These are phyloP conservation scores for Silurus glanis DNA, from an alignment of 2,113 vertebrate genomes.

Conservation along the genomic window DNA sequence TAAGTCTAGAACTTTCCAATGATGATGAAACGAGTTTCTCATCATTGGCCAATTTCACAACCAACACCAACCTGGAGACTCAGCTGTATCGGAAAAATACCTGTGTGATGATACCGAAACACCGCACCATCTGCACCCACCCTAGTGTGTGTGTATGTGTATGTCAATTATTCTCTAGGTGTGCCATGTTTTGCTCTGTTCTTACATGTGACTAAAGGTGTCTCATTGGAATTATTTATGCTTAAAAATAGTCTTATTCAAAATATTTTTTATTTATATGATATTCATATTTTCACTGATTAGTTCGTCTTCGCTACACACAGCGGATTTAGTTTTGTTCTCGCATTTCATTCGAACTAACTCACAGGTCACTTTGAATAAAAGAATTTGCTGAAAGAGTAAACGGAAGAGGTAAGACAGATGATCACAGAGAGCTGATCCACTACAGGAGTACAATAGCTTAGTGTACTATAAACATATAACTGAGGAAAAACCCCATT, in stretches of 20 bases:
- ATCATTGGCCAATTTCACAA: background rate
- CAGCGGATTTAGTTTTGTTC: background rate
- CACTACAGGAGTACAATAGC: background rate
- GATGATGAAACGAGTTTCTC: background rate
- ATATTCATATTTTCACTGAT: background rate
- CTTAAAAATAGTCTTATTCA: background rate
- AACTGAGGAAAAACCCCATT: background rate
- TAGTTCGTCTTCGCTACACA: background rate
- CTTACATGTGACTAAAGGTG: background rate
- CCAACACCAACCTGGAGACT: background rate
- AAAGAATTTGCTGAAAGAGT: background rate
- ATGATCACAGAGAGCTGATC: background rate
- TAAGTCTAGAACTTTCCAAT: too few relatives aligned
- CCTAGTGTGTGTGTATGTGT: background rate
- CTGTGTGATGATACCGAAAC: background rate
- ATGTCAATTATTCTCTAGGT: background rate
- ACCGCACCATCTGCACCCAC: background rate
- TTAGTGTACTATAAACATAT: background rate
- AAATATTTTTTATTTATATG: background rate
- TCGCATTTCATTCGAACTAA: background rate
- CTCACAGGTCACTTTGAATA: background rate
- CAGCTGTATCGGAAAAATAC: background rate
- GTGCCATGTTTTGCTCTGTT: background rate
- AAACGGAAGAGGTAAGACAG: background rate
- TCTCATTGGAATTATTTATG: background rate